Conservation (phyloP, 2,888 invertebrate species). For the Desoria tigrina region DNA sequence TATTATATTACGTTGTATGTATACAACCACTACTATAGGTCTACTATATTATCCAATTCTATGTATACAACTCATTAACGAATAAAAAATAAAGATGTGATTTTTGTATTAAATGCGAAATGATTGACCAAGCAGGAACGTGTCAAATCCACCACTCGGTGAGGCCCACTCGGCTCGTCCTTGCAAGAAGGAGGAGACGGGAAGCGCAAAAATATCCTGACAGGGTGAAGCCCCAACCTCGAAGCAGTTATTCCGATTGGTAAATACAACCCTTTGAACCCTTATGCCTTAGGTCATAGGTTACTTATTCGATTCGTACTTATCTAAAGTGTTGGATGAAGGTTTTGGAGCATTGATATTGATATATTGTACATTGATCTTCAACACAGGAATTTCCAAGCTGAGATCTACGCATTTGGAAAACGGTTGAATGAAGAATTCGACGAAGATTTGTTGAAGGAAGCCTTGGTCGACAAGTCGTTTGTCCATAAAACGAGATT, state of each 20-base stretch:
- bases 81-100: no score
- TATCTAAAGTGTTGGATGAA: no score
- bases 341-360: no score
- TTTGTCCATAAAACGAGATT: conserved; percentile 72
- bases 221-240: conserved; percentile 56
- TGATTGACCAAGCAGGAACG: background rate
- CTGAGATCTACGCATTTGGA: conserved; percentile 85
- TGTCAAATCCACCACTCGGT: conserved; percentile 20
- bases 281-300: conserved; percentile 2
- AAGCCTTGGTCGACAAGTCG: conserved; percentile 77
- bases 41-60: no score
- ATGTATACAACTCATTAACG: no score
- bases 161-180: conserved; percentile 7
- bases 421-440: conserved; percentile 83
- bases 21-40: no score
- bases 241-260: conserved; percentile 63
- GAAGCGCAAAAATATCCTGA: conserved; percentile 28
- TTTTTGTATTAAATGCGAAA: no score
- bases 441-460: conserved; percentile 67
- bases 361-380: no score
- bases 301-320: no score
- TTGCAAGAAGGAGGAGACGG: conserved; percentile 18
- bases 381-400: conserved; percentile 86
- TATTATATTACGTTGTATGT: no score
- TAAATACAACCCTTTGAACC: conserved; percentile 34